These are phyloP conservation scores for Ctenopoma kingsleyae DNA, from an alignment of 2,797 vertebrate genomes.

Conservation along the genomic window DNA sequence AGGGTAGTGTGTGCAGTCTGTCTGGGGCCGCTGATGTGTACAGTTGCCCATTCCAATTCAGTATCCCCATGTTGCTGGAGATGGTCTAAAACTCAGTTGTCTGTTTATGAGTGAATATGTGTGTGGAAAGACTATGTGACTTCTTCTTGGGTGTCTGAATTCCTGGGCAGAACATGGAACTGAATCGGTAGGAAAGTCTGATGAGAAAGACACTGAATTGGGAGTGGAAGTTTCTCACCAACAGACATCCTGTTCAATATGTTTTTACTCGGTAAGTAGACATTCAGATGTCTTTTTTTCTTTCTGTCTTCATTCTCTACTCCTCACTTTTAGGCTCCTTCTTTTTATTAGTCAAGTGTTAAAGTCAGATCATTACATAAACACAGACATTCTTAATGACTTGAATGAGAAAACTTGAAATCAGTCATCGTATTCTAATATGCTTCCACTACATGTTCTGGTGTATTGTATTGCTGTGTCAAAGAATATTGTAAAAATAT, in stretches of 20 bases:
- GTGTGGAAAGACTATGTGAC: slow-evolving; percentile 67
- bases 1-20: slow-evolving; percentile 73
- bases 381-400: not conserved
- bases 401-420: slow-evolving; percentile 6
- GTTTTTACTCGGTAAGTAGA: slow-evolving; percentile 86
- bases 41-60: slow-evolving; percentile 50
- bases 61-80: slow-evolving; percentile 33
- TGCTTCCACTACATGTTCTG: slow-evolving; percentile 12
- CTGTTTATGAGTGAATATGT: slow-evolving; percentile 56
- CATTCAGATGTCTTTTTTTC: slow-evolving; percentile 27
- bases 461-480: slow-evolving; percentile 21
- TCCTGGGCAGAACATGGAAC: slow-evolving; percentile 60
- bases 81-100: slow-evolving; percentile 39
- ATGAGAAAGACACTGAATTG: slow-evolving; percentile 60
- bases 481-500: slow-evolving; percentile 27
- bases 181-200: slow-evolving; percentile 64
- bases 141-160: slow-evolving; percentile 61
- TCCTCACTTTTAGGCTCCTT: slow-evolving; percentile 1
- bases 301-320: slow-evolving; percentile 7
- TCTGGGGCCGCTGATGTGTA: slow-evolving; percentile 67
- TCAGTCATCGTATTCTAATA: slow-evolving; percentile 7
- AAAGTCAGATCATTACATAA: slow-evolving; percentile 17
- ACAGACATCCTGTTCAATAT: slow-evolving; percentile 66
- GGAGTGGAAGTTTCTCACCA: slow-evolving; percentile 49
- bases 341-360: not conserved